Percentiles rank a stretch among this genome's conserved stretches.
Conservation (phyloP, 2,797 vertebrate species). For the Silurus lanzhouensis region DNA sequence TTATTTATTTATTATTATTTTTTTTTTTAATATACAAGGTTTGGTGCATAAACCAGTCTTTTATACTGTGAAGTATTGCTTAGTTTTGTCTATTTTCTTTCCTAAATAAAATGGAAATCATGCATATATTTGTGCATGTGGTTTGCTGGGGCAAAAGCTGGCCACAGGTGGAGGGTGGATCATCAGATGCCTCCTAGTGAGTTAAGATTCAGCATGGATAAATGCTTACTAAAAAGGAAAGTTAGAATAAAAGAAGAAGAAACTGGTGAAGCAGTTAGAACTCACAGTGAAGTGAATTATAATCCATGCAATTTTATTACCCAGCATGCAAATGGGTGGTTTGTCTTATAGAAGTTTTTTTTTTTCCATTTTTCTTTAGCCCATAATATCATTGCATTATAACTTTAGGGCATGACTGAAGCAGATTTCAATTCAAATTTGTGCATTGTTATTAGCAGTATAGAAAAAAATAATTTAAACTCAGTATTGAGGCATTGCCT, state of each 20-base stretch:
- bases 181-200: conserved; percentile 30
- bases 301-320: background rate
- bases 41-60: conserved; percentile 15
- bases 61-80: conserved; percentile 37
- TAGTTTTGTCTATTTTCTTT: conserved; percentile 10
- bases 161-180: background rate
- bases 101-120: conserved; percentile 34
- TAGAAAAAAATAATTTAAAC: background rate
- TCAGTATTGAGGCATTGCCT: background rate
- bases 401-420: background rate
- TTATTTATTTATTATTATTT: background rate
- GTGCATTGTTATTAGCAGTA: background rate
- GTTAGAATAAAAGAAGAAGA: too few relatives aligned
- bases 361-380: background rate
- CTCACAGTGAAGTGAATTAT: background rate
- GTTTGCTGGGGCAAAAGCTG: conserved; percentile 8
- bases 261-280: background rate
- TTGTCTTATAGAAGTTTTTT: background rate
- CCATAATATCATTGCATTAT: background rate
- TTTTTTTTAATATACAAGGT: background rate
- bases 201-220: background rate
- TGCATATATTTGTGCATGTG: conserved; percentile 35
- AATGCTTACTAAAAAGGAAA: background rate
- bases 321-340: background rate
- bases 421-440: background rate